Evolutionary conservation across 2,797 vertebrate genomes (phyloP).

Genomic region (Halcyon leucocephala): DNA sequence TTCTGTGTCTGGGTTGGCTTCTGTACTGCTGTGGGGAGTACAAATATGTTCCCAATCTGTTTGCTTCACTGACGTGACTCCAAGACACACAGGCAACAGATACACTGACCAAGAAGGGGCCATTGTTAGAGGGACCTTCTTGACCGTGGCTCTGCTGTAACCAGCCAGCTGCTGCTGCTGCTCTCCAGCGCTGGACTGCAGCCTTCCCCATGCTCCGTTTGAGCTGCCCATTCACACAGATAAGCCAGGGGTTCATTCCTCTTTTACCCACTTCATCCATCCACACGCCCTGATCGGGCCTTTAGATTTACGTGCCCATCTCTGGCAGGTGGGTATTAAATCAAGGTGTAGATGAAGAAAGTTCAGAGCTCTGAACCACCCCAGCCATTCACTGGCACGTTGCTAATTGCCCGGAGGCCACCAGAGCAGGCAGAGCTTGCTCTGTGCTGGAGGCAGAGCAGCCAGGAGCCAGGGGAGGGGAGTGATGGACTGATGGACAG

Average conservation of each 20-base stretch:
- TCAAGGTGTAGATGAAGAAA: not conserved
- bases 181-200: not conserved
- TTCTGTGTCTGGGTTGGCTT: constrained; percentile 38
- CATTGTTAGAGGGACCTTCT: constrained; percentile 47
- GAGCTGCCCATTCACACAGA: not conserved
- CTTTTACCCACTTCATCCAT: not conserved
- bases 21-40: constrained; percentile 37
- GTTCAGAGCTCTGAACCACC: not conserved
- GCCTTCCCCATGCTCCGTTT: not conserved
- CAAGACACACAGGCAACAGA: constrained; percentile 51
- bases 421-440: not conserved
- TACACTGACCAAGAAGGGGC: constrained; percentile 48
- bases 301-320: not conserved
- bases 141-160: not conserved
- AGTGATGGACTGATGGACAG: not conserved
- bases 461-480: not conserved
- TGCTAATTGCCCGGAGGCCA: not conserved
- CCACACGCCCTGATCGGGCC: not conserved
- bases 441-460: constrained; percentile 3
- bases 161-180: rapidly evolving
- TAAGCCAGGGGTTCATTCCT: not conserved
- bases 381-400: not conserved
- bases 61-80: constrained; percentile 25
- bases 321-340: not conserved
- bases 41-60: constrained; percentile 64